Base-by-base conservation (phyloP, 2,888 invertebrate genomes). In the Stenoptilia bipunctidactyla region DNA sequence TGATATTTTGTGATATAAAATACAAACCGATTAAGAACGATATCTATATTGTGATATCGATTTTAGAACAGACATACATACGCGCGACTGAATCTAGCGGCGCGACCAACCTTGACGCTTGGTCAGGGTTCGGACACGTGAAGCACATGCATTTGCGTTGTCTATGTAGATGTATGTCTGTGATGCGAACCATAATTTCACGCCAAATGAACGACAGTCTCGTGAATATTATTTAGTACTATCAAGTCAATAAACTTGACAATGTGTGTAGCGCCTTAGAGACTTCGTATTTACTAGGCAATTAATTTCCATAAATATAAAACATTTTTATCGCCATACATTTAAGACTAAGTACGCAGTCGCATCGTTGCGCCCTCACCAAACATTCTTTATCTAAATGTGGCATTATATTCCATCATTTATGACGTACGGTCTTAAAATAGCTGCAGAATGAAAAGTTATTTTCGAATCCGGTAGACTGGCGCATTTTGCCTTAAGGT, bases 101-200 rank as follows among this genome's bases (percentile, higher is more conserved):
- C n/a, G n/a, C n/a, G n/a, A n/a, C n/a, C n/a, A n/a, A n/a, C n/a
- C n/a, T n/a, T n/a, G n/a, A n/a, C n/a, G n/a, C n/a, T n/a, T n/a
- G n/a, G n/a, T n/a, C n/a, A n/a, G n/a, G n/a, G n/a, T n/a, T n/a
- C n/a, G n/a, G n/a, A n/a, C n/a, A n/a, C n/a, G n/a, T n/a, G n/a
- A n/a, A n/a, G n/a, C n/a, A n/a, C n/a, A n/a, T n/a, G n/a, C n/a
- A n/a, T n/a, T n/a, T n/a, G n/a, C n/a, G n/a, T n/a, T n/a, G n/a
- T n/a, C n/a, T n/a, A n/a, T n/a, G n/a, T n/a, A n/a, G n/a, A n/a
- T n/a, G n/a, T n/a, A n/a, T n/a, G n/a, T n/a, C n/a, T n/a, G n/a
- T n/a, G n/a, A n/a, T n/a, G 75, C 59, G 63, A 75, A 63, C 62
- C 58, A 69, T 69, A 61, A 71, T 70, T 72, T 73, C 61, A 74